Conservation (phyloP, 2,888 invertebrate species). For the Rotaria socialis region DNA sequence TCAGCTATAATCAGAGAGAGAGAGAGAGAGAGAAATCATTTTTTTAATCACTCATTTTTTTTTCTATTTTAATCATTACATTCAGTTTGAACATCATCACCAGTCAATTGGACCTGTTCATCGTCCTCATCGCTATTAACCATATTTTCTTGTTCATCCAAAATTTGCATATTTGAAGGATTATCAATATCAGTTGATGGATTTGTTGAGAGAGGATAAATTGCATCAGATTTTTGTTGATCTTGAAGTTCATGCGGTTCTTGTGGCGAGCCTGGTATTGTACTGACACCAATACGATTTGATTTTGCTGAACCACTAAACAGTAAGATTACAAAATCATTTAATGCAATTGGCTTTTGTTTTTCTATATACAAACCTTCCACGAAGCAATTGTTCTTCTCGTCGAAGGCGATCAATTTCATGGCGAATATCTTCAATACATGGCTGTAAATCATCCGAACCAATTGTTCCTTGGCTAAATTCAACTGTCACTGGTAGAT, state of each 20-base stretch:
- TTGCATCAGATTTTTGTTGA: neutral
- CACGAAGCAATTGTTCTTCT: slow-evolving; percentile 8
- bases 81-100: neutral
- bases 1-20: neutral
- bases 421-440: slow-evolving; percentile 32
- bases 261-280: slow-evolving; percentile 22
- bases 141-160: slow-evolving; percentile 6
- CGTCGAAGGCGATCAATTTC: slow-evolving; percentile 19
- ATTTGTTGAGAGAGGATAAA: neutral
- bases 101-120: neutral
- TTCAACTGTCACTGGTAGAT: neutral
- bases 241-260: neutral
- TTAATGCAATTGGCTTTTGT: neutral
- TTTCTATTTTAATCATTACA: neutral
- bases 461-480: neutral
- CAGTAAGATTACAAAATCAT: no score
- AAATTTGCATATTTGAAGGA: neutral
- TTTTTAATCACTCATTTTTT: neutral
- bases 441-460: neutral
- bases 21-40: no score
- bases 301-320: slow-evolving; percentile 30
- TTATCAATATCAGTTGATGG: neutral
- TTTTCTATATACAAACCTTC: neutral
- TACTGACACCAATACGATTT: neutral
- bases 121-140: slow-evolving; percentile 19